Conservation (phyloP, 2,113 vertebrate species). For the Dendropsophus ebraccatus region DNA sequence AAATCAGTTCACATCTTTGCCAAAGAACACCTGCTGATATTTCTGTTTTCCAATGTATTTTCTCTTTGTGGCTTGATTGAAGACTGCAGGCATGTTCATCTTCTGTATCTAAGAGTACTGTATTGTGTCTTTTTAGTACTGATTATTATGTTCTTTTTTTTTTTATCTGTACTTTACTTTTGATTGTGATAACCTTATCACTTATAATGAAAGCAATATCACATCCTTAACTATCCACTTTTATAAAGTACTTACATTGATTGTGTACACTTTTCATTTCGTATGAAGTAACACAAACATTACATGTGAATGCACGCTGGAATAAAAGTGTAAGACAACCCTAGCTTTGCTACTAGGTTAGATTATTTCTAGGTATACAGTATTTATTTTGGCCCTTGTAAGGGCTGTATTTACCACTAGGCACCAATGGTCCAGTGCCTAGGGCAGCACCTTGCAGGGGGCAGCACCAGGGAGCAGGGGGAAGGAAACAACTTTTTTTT, state of each 20-base stretch:
- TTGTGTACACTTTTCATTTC: no score
- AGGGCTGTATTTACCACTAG: no score
- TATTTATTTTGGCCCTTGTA: no score
- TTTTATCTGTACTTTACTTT: background rate
- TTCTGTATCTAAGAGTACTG: background rate
- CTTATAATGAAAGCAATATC: background rate
- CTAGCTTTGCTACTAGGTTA: no score
- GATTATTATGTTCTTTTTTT: background rate
- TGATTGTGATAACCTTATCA: background rate
- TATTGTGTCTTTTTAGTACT: background rate
- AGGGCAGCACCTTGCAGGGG: no score
- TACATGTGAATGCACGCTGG: no score
- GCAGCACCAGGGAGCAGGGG: no score
- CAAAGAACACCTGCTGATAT: background rate
- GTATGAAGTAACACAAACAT: no score
- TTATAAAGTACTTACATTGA: background rate
- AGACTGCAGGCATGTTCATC: background rate
- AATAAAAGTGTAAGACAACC: no score
- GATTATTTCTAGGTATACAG: no score
- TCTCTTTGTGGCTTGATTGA: slow-evolving; percentile 2
- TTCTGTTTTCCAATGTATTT: background rate
- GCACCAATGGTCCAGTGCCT: no score
- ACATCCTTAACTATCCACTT: background rate
- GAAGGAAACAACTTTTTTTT: no score
- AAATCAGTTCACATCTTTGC: background rate